phyloP scores from a whole-genome alignment of 2,797 vertebrate species.

The Graptemys geographica region DNA sequence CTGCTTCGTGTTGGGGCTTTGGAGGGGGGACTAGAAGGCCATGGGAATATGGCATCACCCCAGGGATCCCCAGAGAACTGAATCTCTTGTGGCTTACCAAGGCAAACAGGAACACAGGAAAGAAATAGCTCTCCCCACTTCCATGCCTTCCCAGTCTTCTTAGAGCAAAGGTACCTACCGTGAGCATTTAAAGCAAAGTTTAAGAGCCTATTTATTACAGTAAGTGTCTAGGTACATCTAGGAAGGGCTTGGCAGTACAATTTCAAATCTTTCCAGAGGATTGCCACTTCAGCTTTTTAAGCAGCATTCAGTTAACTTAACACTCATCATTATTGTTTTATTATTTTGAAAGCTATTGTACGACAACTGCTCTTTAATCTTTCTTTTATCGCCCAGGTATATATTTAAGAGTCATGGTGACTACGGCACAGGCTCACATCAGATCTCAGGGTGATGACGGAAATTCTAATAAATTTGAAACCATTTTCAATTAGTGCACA shows the following conservation, averaged over 20 bases:
- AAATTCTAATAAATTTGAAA: conserved; percentile 70
- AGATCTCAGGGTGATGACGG: conserved; percentile 56
- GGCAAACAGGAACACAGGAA: not conserved
- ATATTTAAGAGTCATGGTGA: conserved; percentile 30
- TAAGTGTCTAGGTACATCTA: not conserved
- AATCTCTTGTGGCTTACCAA: not conserved
- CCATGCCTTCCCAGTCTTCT: not conserved
- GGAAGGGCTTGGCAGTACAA: conserved; percentile 32
- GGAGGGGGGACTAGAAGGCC: not conserved
- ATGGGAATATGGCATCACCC: conserved; percentile 18
- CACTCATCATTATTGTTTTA: not conserved
- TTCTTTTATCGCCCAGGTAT: conserved; percentile 48
- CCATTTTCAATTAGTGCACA: conserved; percentile 73
- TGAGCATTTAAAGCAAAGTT: not conserved
- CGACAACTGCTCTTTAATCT: conserved; percentile 7
- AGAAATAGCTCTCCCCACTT: not conserved
- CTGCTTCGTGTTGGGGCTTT: conserved; percentile 27
- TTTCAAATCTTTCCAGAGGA: conserved; percentile 26
- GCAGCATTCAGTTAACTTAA: not conserved
- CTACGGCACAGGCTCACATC: conserved; percentile 10
- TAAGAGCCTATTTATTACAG: not conserved
- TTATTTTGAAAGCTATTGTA: not conserved
- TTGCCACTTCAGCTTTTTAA: conserved; percentile 1
- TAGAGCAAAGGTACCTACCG: not conserved
- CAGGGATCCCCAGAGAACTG: not conserved